Conservation (phyloP, 2,113 vertebrate genomes). For the Coracopsis vasa region DNA sequence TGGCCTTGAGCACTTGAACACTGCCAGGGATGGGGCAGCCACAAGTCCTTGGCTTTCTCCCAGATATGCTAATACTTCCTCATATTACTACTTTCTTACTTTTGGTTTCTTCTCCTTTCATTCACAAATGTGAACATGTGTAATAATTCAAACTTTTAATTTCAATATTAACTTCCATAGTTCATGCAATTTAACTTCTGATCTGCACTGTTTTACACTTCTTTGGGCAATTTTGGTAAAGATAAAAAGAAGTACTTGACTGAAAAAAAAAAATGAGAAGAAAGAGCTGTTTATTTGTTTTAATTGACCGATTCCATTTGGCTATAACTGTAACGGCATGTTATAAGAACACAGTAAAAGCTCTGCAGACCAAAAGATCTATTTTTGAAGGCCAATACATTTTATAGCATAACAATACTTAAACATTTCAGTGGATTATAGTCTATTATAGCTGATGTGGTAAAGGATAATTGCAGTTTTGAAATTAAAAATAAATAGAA, state of each 20-base stretch:
- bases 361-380: neutral
- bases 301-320: neutral
- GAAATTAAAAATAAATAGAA: neutral
- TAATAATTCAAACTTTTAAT: neutral
- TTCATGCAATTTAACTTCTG: neutral
- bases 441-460: neutral
- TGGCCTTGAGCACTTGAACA: neutral
- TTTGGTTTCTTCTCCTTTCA: neutral
- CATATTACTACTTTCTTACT: neutral
- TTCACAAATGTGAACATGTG: neutral
- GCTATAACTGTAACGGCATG: neutral
- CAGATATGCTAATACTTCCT: neutral
- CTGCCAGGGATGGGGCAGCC: neutral
- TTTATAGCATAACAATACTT: neutral
- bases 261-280: neutral
- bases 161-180: neutral
- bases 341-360: neutral
- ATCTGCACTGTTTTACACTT: neutral
- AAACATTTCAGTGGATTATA: neutral
- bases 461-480: neutral
- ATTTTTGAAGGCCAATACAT: neutral
- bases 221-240: neutral
- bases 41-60: neutral
- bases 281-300: neutral
- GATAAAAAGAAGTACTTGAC: neutral